Evolutionary conservation across 2,113 vertebrate genomes (phyloP).

Genomic region (Bubo scandiacus): DNA sequence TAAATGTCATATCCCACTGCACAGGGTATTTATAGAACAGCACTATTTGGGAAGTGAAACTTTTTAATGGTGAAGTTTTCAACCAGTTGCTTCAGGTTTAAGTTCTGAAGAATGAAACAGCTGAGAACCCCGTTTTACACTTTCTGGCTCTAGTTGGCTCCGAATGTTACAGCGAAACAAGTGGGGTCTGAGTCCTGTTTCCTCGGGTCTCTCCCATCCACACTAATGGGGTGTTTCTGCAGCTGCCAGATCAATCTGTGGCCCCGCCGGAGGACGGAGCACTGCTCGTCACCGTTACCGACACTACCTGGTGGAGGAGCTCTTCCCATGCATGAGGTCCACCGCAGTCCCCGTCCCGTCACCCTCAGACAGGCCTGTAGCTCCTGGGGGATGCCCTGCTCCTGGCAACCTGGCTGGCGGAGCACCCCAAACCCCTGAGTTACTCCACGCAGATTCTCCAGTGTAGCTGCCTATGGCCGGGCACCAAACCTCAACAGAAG

Average conservation of each 20-base stretch:
- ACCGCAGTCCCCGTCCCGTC: fast-evolving
- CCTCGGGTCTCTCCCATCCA: too few relatives aligned
- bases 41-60: constrained; percentile 60
- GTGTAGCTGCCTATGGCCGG: fast-evolving
- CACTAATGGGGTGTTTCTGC: not conserved
- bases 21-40: constrained; percentile 50
- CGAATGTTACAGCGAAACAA: fast-evolving
- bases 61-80: constrained; percentile 20
- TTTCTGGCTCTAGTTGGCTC: not conserved
- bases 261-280: fast-evolving
- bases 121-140: fast-evolving
- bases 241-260: not conserved
- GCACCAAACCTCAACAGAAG: not conserved
- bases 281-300: not conserved
- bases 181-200: fast-evolving
- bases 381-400: fast-evolving
- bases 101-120: not conserved
- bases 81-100: not conserved
- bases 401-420: fast-evolving
- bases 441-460: not conserved
- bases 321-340: fast-evolving
- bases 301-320: not conserved
- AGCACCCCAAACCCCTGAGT: not conserved
- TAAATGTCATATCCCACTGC: constrained; percentile 56
- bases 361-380: fast-evolving